These are phyloP conservation scores for Hirtodrosophila trivittata DNA, from an alignment of 2,888 invertebrate genomes.

Conservation along the genomic window DNA sequence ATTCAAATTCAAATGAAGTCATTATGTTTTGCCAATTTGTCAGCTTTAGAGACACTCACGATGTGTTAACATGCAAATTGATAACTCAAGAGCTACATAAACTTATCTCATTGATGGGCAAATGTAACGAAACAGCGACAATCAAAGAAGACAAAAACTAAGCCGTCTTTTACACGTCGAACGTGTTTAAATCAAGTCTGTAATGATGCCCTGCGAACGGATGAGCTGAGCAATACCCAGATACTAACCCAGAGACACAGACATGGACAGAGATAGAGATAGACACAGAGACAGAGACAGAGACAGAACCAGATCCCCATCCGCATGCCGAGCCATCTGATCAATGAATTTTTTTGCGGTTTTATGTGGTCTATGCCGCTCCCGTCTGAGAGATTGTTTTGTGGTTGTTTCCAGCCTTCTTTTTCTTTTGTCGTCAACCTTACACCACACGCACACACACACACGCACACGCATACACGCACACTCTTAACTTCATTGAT, in stretches of 20 bases:
- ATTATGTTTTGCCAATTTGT: conserved; percentile 56
- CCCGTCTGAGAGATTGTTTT: conserved; percentile 36
- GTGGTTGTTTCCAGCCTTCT: conserved; percentile 38
- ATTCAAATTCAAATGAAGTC: conserved; percentile 42
- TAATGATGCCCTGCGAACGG: conserved; percentile 55
- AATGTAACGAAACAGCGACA: conserved; percentile 39
- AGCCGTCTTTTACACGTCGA: conserved; percentile 44
- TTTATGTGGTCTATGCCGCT: conserved; percentile 57
- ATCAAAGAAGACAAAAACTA: conserved; percentile 28
- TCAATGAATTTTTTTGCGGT: conserved; percentile 63
- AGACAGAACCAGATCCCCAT: conserved; percentile 11
- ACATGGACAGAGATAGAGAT: background rate
- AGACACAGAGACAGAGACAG: background rate
- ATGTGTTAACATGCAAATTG: conserved; percentile 74
- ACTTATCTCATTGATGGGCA: conserved; percentile 27
- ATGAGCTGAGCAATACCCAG: conserved; percentile 22
- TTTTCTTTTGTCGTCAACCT: conserved; percentile 52
- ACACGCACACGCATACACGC: background rate
- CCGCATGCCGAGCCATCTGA: conserved; percentile 34
- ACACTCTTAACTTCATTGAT: conserved; percentile 64
- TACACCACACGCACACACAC: conserved; percentile 14
- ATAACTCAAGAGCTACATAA: conserved; percentile 49
- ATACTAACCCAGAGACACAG: background rate
- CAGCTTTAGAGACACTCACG: conserved; percentile 47
- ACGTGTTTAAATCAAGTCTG: conserved; percentile 56